Base-by-base conservation (phyloP, 2,113 vertebrate genomes). In the Gulo gulo region DNA sequence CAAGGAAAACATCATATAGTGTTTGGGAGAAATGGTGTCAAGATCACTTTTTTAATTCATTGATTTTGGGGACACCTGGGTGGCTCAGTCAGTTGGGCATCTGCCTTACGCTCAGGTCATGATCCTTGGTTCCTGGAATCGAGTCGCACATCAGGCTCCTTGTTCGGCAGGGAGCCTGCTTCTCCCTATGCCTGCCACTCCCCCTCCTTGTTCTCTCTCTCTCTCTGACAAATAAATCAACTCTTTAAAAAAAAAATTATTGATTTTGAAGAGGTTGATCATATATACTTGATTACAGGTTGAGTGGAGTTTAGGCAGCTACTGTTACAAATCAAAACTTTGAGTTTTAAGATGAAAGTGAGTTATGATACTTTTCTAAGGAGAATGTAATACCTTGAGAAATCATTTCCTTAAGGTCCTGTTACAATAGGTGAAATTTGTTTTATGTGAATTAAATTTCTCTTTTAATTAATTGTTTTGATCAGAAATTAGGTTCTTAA, bases 1-100 rank as follows among this genome's bases (percentile, higher is more conserved):
- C 99, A 97, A 98, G 98, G 95, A 83, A 36, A 26, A 97, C 55
- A 29, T 69, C 24, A 83, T 45, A 36, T 0, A 36, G 45, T 87
- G 31, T 69, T 78, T 50, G 31, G 50, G 39, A 87, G 26, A 87
- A 89, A 21, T 76, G 47, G 61, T 93, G 34, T 87, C 42, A 71
- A 50, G 36, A 29, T 91, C 52, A 14, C 61, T 65, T 4, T 65
- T 92, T 31, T 18, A 63, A 65, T n/a, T 73, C 23, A 76, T 4
- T 78, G 83, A 36, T 73, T 86, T 67, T 87, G 84, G 24, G 59
- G 59, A 61, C 24, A 61, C 59, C 59, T 61, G 59, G 59, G 59
- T 61, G 59, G 59, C 59, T 61, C 10, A 26, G 59, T 61, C 24
- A 11, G 24, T 26, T 61, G 59, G 59, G 59, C 59, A 26, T 61